Conservation (phyloP, 2,113 vertebrate species). For the Heloderma charlesbogerti region DNA sequence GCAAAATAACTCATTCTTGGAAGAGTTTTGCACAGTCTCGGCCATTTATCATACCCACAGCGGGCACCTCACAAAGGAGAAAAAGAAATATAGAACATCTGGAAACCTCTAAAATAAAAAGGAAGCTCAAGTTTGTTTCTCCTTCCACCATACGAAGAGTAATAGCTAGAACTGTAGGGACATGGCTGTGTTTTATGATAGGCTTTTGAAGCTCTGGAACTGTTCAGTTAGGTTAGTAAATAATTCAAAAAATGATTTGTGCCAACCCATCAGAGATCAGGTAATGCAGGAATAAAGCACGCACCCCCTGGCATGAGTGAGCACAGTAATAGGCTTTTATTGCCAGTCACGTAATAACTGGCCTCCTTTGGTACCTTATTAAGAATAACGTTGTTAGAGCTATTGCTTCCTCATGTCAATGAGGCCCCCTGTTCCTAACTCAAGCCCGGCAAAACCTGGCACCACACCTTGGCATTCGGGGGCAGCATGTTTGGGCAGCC, state of each 20-base stretch:
- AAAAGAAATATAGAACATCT: conserved; percentile 56
- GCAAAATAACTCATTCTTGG: conserved; percentile 12
- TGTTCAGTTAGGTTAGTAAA: conserved; percentile 50
- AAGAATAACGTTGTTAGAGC: conserved; percentile 34
- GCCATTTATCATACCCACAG: conserved; percentile 41
- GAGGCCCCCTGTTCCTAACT: no score
- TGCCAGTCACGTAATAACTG: conserved; percentile 41
- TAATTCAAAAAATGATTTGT: conserved; percentile 55
- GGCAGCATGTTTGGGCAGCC: not conserved
- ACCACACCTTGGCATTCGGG: not conserved
- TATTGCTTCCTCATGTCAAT: not conserved
- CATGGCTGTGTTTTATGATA: conserved; percentile 47
- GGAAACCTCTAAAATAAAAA: conserved; percentile 66
- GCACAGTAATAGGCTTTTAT: conserved; percentile 46
- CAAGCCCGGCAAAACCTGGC: not conserved
- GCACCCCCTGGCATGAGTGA: conserved; percentile 5
- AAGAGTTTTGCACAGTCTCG: conserved; percentile 14
- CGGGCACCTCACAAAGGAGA: conserved; percentile 20
- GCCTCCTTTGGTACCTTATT: conserved; percentile 58
- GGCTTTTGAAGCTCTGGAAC: conserved; percentile 38
- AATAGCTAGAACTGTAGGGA: conserved; percentile 52
- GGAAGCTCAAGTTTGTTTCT: conserved; percentile 49
- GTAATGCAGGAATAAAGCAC: conserved; percentile 39
- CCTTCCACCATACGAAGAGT: conserved; percentile 45
- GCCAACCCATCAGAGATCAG: not conserved